Conservation (phyloP, 2,888 invertebrate genomes). For the Meta bourneti region DNA sequence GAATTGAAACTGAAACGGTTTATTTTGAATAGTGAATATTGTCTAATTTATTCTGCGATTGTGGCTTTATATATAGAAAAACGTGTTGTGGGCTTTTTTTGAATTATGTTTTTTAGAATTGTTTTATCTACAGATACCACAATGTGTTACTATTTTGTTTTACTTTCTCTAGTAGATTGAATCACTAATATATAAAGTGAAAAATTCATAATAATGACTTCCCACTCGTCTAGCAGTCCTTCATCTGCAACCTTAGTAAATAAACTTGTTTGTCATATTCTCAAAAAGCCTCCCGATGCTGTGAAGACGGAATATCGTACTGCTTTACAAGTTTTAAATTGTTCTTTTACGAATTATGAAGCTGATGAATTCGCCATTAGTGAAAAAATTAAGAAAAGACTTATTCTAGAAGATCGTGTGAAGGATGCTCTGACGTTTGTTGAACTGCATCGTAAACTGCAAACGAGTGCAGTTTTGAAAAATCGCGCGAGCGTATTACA, state of each 20-base stretch:
- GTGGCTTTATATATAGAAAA: no score
- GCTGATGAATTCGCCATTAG: slow-evolving; percentile 80
- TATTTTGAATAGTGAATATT: background rate
- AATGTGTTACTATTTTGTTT: no score
- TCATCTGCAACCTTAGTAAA: slow-evolving; percentile 54
- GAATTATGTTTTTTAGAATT: no score
- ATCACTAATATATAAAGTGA: background rate
- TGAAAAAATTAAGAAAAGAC: slow-evolving; percentile 80
- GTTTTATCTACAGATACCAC: no score
- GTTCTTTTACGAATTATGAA: slow-evolving; percentile 28
- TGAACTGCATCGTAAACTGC: slow-evolving; percentile 81
- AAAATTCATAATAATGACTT: slow-evolving; percentile 38
- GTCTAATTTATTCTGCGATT: no score
- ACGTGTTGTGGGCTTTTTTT: no score
- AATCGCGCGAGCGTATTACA: slow-evolving; percentile 84
- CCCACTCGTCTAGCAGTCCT: slow-evolving; percentile 34
- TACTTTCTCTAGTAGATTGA: no score
- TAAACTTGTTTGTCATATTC: slow-evolving; percentile 64
- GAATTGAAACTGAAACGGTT: slow-evolving; percentile 39
- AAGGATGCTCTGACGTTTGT: slow-evolving; percentile 81
- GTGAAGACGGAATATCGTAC: slow-evolving; percentile 47
- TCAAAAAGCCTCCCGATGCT: slow-evolving; percentile 48
- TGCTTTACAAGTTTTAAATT: slow-evolving; percentile 49
- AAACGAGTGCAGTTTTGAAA: slow-evolving; percentile 83
- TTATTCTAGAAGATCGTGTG: slow-evolving; percentile 80